phyloP scores from a whole-genome alignment of 2,113 vertebrate genomes.

The Thomomys bottae region DNA sequence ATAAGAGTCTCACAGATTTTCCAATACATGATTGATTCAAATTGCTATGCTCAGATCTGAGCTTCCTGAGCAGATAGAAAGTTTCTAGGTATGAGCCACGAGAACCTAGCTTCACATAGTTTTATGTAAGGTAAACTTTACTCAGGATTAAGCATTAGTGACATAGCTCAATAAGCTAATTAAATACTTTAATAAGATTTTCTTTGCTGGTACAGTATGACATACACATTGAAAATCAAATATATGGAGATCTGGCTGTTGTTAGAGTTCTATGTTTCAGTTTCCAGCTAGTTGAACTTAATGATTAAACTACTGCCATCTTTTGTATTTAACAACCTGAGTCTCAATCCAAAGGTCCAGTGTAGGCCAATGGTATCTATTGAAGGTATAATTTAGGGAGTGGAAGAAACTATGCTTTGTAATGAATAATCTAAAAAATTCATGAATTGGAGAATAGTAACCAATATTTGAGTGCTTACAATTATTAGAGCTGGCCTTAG shows the following conservation, averaged over 20 bases:
- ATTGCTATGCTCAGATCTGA: no score
- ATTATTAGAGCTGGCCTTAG: background rate
- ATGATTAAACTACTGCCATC: conserved; percentile 61
- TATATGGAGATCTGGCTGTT: background rate
- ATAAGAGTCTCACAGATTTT: no score
- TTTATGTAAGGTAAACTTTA: conserved; percentile 2
- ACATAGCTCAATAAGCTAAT: conserved; percentile 15
- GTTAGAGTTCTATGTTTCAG: conserved; percentile 44
- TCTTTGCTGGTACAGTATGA: background rate
- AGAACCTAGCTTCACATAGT: background rate
- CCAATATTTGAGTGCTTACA: background rate
- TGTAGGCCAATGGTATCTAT: background rate
- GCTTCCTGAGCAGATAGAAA: no score
- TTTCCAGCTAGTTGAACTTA: conserved; percentile 54
- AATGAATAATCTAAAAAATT: conserved; percentile 38
- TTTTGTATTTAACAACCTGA: conserved; percentile 27
- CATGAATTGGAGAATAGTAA: background rate
- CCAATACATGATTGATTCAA: no score
- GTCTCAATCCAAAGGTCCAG: conserved; percentile 62
- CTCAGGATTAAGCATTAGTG: conserved; percentile 2
- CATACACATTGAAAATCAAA: conserved; percentile 24
- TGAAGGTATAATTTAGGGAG: background rate
- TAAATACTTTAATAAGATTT: conserved; percentile 34
- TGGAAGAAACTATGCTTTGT: background rate
- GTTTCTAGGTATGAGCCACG: no score